Percentiles rank a stretch among this genome's conserved stretches.
Evolutionary conservation across 2,113 vertebrate species (phyloP).

Genomic region (Acrocephalus arundinaceus): DNA sequence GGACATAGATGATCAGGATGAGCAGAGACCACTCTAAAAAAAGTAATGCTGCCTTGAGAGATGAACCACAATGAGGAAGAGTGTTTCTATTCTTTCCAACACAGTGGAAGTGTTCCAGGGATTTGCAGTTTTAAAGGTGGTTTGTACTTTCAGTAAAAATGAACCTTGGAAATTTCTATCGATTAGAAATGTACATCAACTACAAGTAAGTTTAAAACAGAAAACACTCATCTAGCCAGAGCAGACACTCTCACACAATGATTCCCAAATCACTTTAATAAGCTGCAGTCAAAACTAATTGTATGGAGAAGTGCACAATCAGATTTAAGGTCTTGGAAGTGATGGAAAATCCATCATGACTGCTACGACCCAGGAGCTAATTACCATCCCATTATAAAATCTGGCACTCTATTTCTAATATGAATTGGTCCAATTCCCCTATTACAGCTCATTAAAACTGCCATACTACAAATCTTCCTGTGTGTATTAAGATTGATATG

Average conservation of each 20-base stretch:
- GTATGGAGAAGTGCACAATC: constrained; percentile 4
- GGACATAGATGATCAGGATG: not conserved
- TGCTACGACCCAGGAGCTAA: not conserved
- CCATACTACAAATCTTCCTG: not conserved
- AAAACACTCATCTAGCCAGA: not conserved
- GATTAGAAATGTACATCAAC: not conserved
- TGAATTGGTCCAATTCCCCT: constrained; percentile 9
- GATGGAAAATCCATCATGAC: constrained; percentile 30
- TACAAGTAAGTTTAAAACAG: not conserved
- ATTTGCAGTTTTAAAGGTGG: not conserved
- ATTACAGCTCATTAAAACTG: constrained; percentile 53
- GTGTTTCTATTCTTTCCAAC: not conserved
- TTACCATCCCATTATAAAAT: constrained; percentile 43
- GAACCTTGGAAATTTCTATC: not conserved
- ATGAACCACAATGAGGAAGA: not conserved
- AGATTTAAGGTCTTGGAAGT: constrained; percentile 26
- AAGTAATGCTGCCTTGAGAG: not conserved
- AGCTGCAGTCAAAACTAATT: constrained; percentile 36
- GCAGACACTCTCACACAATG: not conserved
- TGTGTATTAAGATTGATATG: constrained; percentile 9
- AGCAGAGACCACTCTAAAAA: not conserved
- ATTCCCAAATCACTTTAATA: constrained; percentile 7
- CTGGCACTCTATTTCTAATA: constrained; percentile 13
- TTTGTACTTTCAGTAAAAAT: not conserved
- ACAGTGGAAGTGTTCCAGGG: not conserved